phyloP scores from a whole-genome alignment of 2,888 invertebrate species.

The Eupithecia exiguata region DNA sequence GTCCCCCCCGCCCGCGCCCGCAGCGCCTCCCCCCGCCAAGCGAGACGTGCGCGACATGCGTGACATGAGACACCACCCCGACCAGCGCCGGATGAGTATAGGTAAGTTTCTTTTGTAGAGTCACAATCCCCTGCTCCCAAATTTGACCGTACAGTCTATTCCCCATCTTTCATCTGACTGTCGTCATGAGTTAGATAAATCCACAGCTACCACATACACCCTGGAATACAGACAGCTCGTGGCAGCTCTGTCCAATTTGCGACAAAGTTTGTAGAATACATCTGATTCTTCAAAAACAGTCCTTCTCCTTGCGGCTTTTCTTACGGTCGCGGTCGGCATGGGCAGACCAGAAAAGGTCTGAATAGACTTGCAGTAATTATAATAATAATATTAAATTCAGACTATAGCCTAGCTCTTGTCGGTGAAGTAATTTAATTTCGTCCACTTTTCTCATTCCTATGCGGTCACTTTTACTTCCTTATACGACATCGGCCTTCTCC shows the following conservation, averaged over 20 bases:
- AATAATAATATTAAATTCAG: too few species aligned
- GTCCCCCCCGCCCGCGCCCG: conserved; percentile 69
- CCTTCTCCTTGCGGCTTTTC: too few species aligned
- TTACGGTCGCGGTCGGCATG: neutral
- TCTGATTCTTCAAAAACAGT: neutral
- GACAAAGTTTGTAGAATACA: neutral
- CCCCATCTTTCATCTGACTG: too few species aligned
- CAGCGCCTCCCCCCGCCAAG: conserved; percentile 52
- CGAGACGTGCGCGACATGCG: conserved; percentile 50
- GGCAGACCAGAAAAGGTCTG: neutral
- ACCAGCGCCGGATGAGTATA: conserved; percentile 59
- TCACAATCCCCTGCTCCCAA: neutral
- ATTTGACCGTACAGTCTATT: neutral
- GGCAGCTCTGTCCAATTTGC: neutral
- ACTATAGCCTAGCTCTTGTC: too few species aligned
- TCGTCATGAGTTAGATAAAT: too few species aligned
- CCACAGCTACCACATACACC: too few species aligned
- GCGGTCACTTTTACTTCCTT: too few species aligned
- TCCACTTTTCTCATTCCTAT: too few species aligned
- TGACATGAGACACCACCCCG: conserved; percentile 45
- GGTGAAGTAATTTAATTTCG: too few species aligned
- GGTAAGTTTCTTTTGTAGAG: conserved; percentile 48
- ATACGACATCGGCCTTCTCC: too few species aligned
- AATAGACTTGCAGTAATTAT: too few species aligned
- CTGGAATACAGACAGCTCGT: too few species aligned